Evolutionary conservation across 1,140 invertebrate genomes (phyloP).

Genomic region (Drosophila tropicalis): DNA sequence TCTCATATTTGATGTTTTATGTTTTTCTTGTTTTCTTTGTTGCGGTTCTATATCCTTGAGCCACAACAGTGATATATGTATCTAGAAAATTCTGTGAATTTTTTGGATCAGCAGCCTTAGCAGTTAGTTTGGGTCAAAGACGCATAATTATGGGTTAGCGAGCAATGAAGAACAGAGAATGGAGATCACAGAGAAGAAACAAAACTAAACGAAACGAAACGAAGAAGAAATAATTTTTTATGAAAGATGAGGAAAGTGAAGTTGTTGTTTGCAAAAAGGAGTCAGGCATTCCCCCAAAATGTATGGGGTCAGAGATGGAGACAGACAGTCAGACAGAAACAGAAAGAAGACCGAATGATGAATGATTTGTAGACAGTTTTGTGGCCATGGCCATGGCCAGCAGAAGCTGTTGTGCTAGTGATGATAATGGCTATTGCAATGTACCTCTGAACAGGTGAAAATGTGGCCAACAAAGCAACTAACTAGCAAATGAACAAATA

Average conservation of each 20-base stretch:
- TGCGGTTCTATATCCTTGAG: slow-evolving; percentile 33
- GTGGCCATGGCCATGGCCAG: slow-evolving; percentile 2
- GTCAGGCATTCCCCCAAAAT: slow-evolving; percentile 28
- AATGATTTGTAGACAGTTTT: slow-evolving; percentile 75
- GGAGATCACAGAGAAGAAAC: slow-evolving; percentile 17
- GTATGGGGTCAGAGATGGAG: slow-evolving; percentile 38
- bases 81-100: slow-evolving; percentile 60
- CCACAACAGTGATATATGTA: slow-evolving; percentile 50
- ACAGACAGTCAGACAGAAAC: background rate
- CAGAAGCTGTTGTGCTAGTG: background rate
- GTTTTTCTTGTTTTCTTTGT: background rate
- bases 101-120: slow-evolving; percentile 58
- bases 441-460: background rate
- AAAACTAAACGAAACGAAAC: background rate
- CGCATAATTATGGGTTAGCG: slow-evolving; percentile 71
- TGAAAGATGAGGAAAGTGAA: slow-evolving; percentile 64
- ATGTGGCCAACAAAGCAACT: background rate
- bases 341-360: slow-evolving; percentile 49
- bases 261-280: slow-evolving; percentile 49
- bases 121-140: slow-evolving; percentile 64
- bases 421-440: background rate
- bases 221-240: slow-evolving; percentile 68
- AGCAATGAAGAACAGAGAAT: slow-evolving; percentile 15
- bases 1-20: background rate
- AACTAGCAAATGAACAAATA: too few relatives aligned